Conservation (phyloP, 2,888 invertebrate genomes). For the Parascotia fuliginaria region DNA sequence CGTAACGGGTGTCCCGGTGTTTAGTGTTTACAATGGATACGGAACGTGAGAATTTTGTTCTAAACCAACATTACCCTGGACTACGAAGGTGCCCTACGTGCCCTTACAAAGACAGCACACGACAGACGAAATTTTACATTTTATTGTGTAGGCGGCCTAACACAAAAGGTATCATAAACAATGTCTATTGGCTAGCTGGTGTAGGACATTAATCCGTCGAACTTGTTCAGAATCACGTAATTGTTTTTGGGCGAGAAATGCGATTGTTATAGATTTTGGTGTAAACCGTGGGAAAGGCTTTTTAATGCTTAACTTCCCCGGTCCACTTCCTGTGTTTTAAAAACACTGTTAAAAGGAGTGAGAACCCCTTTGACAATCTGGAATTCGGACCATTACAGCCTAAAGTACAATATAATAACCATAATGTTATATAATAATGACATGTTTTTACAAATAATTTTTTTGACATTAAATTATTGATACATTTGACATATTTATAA, state of each 20-base stretch:
- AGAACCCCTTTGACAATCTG: slow-evolving; percentile 2
- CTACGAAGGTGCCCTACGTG: slow-evolving; percentile 66
- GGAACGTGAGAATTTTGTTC: slow-evolving; percentile 81
- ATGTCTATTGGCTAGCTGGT: slow-evolving; percentile 60
- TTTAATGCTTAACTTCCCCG: slow-evolving; percentile 43
- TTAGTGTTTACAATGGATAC: slow-evolving; percentile 74
- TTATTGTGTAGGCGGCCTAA: slow-evolving; percentile 70
- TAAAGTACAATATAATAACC: too few relatives aligned
- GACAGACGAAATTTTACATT: slow-evolving; percentile 62
- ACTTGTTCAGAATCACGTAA: slow-evolving; percentile 80
- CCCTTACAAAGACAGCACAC: slow-evolving; percentile 66
- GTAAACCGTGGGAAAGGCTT: slow-evolving; percentile 71
- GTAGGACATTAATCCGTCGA: slow-evolving; percentile 71
- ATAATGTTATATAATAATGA: too few relatives aligned
- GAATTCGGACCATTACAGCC: slow-evolving; percentile 12
- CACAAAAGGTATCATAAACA: slow-evolving; percentile 78
- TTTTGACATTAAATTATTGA: too few relatives aligned
- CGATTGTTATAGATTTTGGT: slow-evolving; percentile 68
- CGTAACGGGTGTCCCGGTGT: slow-evolving; percentile 71
- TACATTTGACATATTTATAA: too few relatives aligned
- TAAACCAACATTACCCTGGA: slow-evolving; percentile 68
- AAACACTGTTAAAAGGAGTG: slow-evolving; percentile 10
- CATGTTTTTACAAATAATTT: too few relatives aligned
- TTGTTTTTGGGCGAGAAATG: slow-evolving; percentile 71
- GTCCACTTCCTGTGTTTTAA: slow-evolving; percentile 59